Conservation (phyloP, 2,113 vertebrate species). For the Tragelaphus strepsiceros region DNA sequence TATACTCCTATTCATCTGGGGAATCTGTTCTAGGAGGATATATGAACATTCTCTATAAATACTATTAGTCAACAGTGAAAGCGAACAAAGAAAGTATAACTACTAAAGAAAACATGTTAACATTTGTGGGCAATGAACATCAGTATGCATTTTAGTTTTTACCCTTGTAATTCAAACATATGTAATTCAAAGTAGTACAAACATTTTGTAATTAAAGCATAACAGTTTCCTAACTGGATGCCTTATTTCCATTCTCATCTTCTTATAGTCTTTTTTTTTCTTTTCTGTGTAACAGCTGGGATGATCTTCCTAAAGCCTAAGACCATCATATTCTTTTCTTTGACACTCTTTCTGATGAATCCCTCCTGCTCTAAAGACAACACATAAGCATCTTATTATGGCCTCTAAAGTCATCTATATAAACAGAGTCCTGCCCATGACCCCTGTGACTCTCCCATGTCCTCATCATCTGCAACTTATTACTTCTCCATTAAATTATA, state of each 20-base stretch:
- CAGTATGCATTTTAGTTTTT: neutral
- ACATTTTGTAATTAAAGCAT: neutral
- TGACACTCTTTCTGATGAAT: neutral
- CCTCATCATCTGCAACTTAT: neutral
- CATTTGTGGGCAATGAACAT: neutral
- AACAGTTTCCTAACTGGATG: neutral
- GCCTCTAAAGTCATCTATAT: neutral
- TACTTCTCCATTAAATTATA: neutral
- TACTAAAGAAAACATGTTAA: neutral
- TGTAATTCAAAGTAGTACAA: neutral
- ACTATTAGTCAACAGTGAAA: neutral
- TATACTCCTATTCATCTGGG: neutral
- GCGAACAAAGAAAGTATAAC: neutral
- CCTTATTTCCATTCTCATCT: neutral
- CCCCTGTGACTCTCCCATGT: neutral
- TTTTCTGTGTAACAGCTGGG: neutral
- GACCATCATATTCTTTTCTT: neutral
- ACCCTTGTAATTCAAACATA: neutral
- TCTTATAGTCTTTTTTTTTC: neutral
- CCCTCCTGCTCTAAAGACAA: neutral
- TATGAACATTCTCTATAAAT: neutral
- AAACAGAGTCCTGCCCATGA: accelerated
- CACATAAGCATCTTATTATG: neutral
- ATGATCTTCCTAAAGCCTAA: neutral
- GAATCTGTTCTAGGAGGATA: neutral